Base-by-base conservation (phyloP, 2,797 vertebrate species). In the Aselliscus stoliczkanus region DNA sequence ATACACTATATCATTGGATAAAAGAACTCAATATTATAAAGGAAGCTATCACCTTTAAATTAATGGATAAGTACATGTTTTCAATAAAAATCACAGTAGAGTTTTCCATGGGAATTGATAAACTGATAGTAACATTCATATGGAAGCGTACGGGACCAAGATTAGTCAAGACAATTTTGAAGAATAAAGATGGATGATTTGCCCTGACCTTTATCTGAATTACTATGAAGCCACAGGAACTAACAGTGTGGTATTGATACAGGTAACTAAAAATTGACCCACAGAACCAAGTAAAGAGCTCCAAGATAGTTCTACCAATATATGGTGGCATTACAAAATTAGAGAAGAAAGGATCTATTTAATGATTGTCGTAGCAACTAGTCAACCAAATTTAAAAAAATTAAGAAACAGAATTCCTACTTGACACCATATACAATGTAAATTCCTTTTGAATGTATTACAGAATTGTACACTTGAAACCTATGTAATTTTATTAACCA, bases 81-180 rank as follows among this genome's bases (percentile, higher is more conserved):
- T 81, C 44, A 96, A 56, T 58, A 77, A 95, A 96, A 92, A 60
- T 75, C 60, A 25, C 62, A 87, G 12, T 2, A 52, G 11, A 8
- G 13, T 9, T 92, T 95, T 94, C 58, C 20, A 75, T 15, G 10
- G 31, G 1, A 58, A 75, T 60, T 89, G 17, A 92, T 94, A 84
- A 88, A 60, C 31, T 75, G 34, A 65, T 62, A 15, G 69, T 97
- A 69, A 93, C 93, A 87, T 85, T 93, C 34, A 83, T 23, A 56
- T 52, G 39, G 29, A 89, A 87, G 34, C 79, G 10, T 31, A 76
- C 67, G 87, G 9, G 13, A 15, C 25, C 31, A 44, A 93, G 37
- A 92, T 80, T 90, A 76, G 62, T 54, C 44, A 80, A 70, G 25
- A 39, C 7, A 54, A 42, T 25, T 62, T 77, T 93, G 20, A 93